Percentiles rank a stretch among this genome's conserved stretches.
Evolutionary conservation across 1,140 invertebrate species (phyloP).

Genomic region (Ooceraea biroi): DNA sequence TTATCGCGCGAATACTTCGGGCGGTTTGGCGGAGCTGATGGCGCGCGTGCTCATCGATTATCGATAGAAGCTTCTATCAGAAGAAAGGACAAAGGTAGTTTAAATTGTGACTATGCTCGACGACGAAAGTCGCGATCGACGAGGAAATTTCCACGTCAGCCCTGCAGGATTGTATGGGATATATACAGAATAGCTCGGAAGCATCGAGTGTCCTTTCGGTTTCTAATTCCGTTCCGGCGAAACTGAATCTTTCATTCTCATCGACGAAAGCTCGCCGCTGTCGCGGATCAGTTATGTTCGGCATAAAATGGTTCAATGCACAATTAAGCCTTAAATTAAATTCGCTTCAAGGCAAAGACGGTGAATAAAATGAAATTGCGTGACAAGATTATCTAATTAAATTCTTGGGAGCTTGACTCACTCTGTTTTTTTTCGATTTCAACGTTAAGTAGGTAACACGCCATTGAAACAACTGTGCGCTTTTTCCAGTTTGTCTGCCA

Average conservation of each 20-base stretch:
- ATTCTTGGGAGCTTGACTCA: neutral
- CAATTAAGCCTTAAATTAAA: constrained; percentile 10
- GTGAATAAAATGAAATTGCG: constrained; percentile 21
- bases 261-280: neutral
- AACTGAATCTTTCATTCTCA: constrained; percentile 11
- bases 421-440: neutral
- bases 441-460: neutral
- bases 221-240: neutral
- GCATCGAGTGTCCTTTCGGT: neutral
- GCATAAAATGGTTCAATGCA: neutral
- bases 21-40: constrained; percentile 54
- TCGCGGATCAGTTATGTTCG: neutral
- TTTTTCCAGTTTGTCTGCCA: neutral
- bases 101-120: constrained; percentile 47
- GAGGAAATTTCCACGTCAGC: constrained; percentile 60
- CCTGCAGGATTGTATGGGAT: constrained; percentile 1
- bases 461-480: neutral
- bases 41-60: constrained; percentile 64
- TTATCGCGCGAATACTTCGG: constrained; percentile 38
- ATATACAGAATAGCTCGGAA: neutral
- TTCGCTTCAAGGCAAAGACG: constrained; percentile 18
- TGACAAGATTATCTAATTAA: constrained; percentile 27
- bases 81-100: constrained; percentile 71
- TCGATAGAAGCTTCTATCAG: constrained; percentile 43
- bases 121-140: constrained; percentile 49